Evolutionary conservation across 2,888 invertebrate species (phyloP).

Genomic region (Thereva nobilitata): DNA sequence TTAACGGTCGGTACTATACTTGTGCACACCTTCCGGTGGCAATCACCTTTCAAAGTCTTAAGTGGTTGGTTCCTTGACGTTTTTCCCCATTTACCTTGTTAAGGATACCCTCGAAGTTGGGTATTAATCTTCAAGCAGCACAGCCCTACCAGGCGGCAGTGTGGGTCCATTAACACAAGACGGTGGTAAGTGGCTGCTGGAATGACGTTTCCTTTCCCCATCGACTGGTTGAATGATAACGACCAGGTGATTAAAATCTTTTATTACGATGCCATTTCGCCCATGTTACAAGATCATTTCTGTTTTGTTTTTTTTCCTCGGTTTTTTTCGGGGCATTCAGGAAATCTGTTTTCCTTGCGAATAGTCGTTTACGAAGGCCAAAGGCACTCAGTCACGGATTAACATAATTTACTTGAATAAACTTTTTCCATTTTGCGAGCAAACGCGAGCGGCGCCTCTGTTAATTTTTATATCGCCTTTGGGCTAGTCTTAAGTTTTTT

Average conservation of each 20-base stretch:
- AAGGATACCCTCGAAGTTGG: slow-evolving; percentile 9
- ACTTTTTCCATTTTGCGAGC: slow-evolving; percentile 22
- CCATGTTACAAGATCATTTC: slow-evolving; percentile 33
- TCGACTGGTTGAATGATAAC: slow-evolving; percentile 36
- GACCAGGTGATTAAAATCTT: slow-evolving; percentile 37
- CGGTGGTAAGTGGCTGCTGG: slow-evolving; percentile 14
- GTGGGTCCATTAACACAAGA: slow-evolving; percentile 34
- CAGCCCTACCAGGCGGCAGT: too few relatives aligned
- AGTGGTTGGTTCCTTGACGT: slow-evolving; percentile 16
- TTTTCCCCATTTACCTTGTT: slow-evolving; percentile 8
- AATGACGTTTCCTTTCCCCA: slow-evolving; percentile 4
- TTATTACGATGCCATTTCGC: slow-evolving; percentile 33
- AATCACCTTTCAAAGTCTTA: slow-evolving; percentile 19
- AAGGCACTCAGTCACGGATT: slow-evolving; percentile 35
- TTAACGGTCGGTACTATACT: neutral
- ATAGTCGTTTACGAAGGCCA: slow-evolving; percentile 38
- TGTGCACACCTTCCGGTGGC: slow-evolving; percentile 19
- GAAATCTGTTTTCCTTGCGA: slow-evolving; percentile 41
- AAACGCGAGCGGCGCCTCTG: slow-evolving; percentile 12
- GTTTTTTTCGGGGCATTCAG: neutral
- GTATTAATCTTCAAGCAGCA: slow-evolving; percentile 31
- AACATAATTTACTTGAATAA: slow-evolving; percentile 35
- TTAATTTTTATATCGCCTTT: slow-evolving; percentile 25
- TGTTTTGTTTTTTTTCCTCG: too few relatives aligned
- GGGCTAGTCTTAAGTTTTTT: slow-evolving; percentile 8